phyloP scores from a whole-genome alignment of 2,888 invertebrate species.

The Abrostola triplasia region DNA sequence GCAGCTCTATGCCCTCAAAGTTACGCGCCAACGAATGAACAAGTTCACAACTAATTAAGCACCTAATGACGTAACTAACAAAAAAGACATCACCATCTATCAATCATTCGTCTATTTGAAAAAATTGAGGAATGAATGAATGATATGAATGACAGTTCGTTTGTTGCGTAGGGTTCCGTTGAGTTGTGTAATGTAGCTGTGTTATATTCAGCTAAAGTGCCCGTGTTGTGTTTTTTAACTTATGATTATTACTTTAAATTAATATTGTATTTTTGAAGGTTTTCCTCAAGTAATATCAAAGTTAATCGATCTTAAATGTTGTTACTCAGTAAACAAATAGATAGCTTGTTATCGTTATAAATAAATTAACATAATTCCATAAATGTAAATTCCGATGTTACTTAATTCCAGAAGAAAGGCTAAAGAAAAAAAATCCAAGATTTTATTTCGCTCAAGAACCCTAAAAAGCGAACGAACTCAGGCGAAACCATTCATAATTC shows the following conservation, averaged over 20 bases:
- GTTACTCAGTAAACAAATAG: no score
- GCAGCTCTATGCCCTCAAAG: conserved; percentile 46
- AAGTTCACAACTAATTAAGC: conserved; percentile 85
- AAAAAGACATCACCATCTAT: conserved; percentile 85
- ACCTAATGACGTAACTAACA: conserved; percentile 81
- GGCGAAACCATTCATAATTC: conserved; percentile 77
- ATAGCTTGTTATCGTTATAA: no score
- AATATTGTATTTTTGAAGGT: no score
- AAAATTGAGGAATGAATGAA: conserved; percentile 68
- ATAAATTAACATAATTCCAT: conserved; percentile 3
- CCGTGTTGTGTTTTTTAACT: no score
- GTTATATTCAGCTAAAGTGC: no score
- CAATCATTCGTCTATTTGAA: conserved; percentile 83
- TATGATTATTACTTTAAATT: no score
- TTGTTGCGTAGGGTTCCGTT: conserved; percentile 36
- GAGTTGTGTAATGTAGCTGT: not conserved
- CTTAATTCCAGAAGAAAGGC: not conserved
- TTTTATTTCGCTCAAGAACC: conserved; percentile 51
- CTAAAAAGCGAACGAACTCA: conserved; percentile 57
- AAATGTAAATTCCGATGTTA: not conserved
- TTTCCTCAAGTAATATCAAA: no score
- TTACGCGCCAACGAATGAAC: conserved; percentile 78
- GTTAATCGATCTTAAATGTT: no score
- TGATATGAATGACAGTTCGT: conserved; percentile 51
- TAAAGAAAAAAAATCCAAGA: conserved; percentile 9